Evolutionary conservation across 2,797 vertebrate species (phyloP), one percentile per base, ranked within the genome.

Genomic region (Sphenodon punctatus): DNA sequence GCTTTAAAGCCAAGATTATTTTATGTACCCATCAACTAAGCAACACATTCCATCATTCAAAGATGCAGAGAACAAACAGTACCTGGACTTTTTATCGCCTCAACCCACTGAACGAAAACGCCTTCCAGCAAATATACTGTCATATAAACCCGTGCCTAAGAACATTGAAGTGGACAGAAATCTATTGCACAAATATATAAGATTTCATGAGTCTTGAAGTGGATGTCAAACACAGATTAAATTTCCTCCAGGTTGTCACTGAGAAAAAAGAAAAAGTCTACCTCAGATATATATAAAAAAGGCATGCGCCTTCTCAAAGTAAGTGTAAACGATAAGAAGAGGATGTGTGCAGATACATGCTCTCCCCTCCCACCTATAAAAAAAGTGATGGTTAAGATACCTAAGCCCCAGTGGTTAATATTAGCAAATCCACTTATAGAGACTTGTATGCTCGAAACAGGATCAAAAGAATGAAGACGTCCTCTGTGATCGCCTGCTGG

Each of bases 251-350:
- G 7, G 58, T 58, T 73, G 49, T 46, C 78, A 74, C 34, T 30
- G 84, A 83, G 82, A 86, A 60, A 86, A 88, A 89, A 77, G 22
- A 22, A 51, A 27, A 25, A 25, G 36, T 25, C 4, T n/a, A n/a
- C n/a, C n/a, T n/a, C n/a, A n/a, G n/a, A n/a, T n/a, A n/a, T n/a
- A n/a, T n/a, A n/a, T n/a, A n/a, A n/a, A n/a, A n/a, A n/a, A n/a
- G n/a, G n/a, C n/a, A n/a, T n/a, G n/a, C n/a, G 80, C 84, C 87
- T 68, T 63, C 66, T 14, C 61, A 83, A 88, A 82, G 79, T 72
- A 71, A 86, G 53, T 27, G 87, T 15, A 27, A 51, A 27, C 48
- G 13, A 14, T 51, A 25, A 25, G 51, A 51, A 25, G 25, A n/a
- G 48, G n/a, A n/a, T 14, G 13, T 25, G 46, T 17, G 17, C 20